Evolutionary conservation across 2,113 vertebrate genomes (phyloP).

Genomic region (Protobothrops mucrosquamatus): DNA sequence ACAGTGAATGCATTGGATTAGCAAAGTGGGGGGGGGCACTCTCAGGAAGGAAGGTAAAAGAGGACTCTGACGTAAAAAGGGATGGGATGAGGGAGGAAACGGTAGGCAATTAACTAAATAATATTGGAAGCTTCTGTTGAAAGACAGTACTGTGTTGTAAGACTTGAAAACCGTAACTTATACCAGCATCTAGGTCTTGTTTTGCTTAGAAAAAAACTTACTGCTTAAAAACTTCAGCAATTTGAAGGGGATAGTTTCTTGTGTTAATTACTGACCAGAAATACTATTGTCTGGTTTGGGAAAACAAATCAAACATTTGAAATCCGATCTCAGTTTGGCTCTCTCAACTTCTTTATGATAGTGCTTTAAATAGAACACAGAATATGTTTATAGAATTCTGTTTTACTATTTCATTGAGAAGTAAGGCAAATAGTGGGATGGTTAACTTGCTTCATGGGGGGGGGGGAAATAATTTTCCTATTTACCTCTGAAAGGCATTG

Average conservation of each 20-base stretch:
- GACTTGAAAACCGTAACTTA: slow-evolving; percentile 30
- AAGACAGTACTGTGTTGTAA: slow-evolving; percentile 23
- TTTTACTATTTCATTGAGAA: slow-evolving; percentile 10
- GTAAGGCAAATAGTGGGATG: slow-evolving; percentile 4
- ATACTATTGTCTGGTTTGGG: slow-evolving; percentile 65
- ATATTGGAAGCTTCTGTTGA: slow-evolving; percentile 31
- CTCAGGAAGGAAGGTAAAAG: rapidly evolving
- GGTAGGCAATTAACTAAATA: slow-evolving; percentile 22
- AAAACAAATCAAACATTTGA: slow-evolving; percentile 54
- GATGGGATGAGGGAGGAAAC: neutral
- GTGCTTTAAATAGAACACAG: slow-evolving; percentile 30
- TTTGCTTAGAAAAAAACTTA: slow-evolving; percentile 30
- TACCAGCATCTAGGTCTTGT: slow-evolving; percentile 21
- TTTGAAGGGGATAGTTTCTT: slow-evolving; percentile 65
- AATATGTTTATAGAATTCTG: slow-evolving; percentile 9
- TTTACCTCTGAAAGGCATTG: neutral
- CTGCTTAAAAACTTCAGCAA: slow-evolving; percentile 65
- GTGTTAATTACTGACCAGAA: slow-evolving; percentile 69
- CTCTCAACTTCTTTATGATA: neutral
- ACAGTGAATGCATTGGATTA: neutral
- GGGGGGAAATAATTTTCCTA: neutral
- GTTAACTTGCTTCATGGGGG: neutral
- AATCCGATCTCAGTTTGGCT: slow-evolving; percentile 24
- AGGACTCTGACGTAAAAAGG: neutral
- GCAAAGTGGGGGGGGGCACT: slow-evolving; percentile 1